Evolutionary conservation across 2,113 vertebrate genomes (phyloP).

Genomic region (Furnarius figulus): DNA sequence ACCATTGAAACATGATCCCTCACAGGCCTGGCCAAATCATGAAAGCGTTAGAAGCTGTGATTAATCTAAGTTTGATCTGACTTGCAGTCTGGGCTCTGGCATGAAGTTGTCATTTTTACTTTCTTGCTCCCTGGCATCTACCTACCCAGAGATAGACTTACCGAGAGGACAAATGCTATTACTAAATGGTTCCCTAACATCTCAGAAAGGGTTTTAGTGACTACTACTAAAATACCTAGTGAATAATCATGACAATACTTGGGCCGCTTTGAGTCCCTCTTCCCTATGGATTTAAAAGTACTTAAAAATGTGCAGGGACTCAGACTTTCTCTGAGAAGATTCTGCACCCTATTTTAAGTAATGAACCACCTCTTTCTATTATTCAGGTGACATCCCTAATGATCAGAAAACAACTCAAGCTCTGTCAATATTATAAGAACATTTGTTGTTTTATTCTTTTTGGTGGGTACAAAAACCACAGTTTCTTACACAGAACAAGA

Average conservation of each 20-base stretch:
- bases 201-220: neutral
- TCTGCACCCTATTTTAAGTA: neutral
- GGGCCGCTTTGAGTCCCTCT: neutral
- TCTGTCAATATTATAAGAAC: constrained; percentile 80
- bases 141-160: neutral
- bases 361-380: neutral
- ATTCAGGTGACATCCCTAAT: constrained; percentile 33
- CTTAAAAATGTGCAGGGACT: neutral
- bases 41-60: neutral
- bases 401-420: constrained; percentile 72
- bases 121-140: neutral
- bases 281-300: neutral
- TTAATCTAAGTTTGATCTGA: neutral
- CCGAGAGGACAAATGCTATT: neutral
- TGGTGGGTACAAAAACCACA: constrained; percentile 85
- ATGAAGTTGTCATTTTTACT: neutral
- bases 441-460: constrained; percentile 80
- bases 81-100: neutral
- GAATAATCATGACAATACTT: neutral
- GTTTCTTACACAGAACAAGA: constrained; percentile 83
- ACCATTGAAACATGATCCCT: neutral
- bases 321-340: neutral
- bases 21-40: neutral
- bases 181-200: neutral
- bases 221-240: neutral